Evolutionary conservation across 2,797 vertebrate genomes (phyloP), one percentile per base, ranked within the genome.

Genomic region (Oreochromis mossambicus): DNA sequence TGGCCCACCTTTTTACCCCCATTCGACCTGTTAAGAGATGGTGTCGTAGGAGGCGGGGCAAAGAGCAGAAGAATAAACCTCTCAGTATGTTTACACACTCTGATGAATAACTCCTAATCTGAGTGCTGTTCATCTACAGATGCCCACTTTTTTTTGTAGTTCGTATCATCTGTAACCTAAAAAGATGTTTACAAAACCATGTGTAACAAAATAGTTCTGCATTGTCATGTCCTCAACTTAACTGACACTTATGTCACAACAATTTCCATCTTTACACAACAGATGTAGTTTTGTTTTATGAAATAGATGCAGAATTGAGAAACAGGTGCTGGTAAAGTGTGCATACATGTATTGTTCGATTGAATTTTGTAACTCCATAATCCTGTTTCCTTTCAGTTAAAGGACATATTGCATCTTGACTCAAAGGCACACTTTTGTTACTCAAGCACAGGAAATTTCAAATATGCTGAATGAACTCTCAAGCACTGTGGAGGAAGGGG

Each of bases 361-460:
- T 79, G 48, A 63, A 88, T 91, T 92, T 82, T 29, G 5, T 68
- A 85, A 90, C 81, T 75, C 56, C 61, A 89, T 86, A 90, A 83
- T 92, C 87, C 76, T 26, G 82, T 83, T 77, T 89, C 88, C 56
- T 86, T 77, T 90, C 46, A 36, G 61, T 87, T 81, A 84, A 38
- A 87, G 78, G 81, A 87, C 85, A 90, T 90, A 89, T 93, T 91
- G 92, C 90, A 91, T 86, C 85, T 77, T 83, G 83, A 83, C 82
- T 91, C 87, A 91, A 93, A 92, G 83, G 86, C 90, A 92, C 90
- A 87, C 89, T 92, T 92, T 86, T 90, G 88, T 95, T 92, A 80
- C 91, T 92, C 84, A 91, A 94, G 89, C 92, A 94, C 91, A 93
- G 94, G 93, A 96, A 92, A 94, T 92, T 92, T 94, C 89, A 81